Evolutionary conservation across 2,797 vertebrate genomes (phyloP).

Genomic region (Enteromius argenteus): DNA sequence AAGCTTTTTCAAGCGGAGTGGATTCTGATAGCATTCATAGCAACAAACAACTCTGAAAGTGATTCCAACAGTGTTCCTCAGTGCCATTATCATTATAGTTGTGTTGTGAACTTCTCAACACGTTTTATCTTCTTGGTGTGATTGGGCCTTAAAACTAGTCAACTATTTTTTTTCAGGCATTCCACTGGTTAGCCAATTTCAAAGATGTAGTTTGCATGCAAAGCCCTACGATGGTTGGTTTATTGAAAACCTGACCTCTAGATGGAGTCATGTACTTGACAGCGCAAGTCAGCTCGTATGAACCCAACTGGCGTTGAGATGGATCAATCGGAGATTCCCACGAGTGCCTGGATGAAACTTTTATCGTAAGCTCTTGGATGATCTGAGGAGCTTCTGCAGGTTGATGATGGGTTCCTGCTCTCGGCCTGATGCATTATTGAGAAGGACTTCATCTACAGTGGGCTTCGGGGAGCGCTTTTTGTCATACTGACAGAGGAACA

Average conservation of each 20-base stretch:
- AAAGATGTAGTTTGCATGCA: constrained; percentile 1
- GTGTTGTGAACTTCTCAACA: not conserved
- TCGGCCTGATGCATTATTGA: constrained; percentile 42
- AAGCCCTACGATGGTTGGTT: not conserved
- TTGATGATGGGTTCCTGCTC: constrained; percentile 73
- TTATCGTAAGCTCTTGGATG: constrained; percentile 61
- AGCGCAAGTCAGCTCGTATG: not conserved
- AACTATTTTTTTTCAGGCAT: not conserved
- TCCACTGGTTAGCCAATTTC: not conserved
- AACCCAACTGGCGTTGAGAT: not conserved
- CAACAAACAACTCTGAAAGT: not conserved
- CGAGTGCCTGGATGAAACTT: constrained; percentile 14
- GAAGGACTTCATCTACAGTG: constrained; percentile 60
- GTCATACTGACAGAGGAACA: constrained; percentile 73
- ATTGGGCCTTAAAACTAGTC: not conserved
- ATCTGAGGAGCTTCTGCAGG: constrained; percentile 72
- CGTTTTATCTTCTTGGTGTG: not conserved
- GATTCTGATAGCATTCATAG: not conserved
- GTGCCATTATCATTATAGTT: not conserved
- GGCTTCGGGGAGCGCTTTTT: constrained; percentile 76
- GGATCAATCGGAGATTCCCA: constrained; percentile 16
- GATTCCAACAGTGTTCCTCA: not conserved
- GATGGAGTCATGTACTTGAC: not conserved
- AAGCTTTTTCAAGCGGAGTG: not conserved
- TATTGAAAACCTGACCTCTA: not conserved